These are phyloP conservation scores for Callipepla californica DNA, from an alignment of 2,113 vertebrate genomes.

Conservation along the genomic window DNA sequence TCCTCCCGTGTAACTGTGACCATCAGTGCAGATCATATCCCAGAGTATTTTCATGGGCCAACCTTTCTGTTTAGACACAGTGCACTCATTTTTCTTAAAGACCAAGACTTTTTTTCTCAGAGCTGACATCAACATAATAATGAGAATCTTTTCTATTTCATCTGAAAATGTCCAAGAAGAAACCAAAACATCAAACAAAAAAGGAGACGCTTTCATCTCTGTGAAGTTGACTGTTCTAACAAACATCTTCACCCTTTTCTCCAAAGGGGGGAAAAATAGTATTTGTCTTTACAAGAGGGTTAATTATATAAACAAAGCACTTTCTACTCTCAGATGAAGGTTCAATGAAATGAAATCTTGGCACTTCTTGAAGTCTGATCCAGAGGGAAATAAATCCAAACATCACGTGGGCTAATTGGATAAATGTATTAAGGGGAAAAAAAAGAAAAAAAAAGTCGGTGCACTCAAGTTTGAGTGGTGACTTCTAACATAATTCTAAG, in stretches of 20 bases:
- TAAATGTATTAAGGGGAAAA: background rate
- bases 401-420: background rate
- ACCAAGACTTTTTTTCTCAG: background rate
- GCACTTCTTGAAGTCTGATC: background rate
- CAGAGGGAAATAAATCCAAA: constrained; percentile 5
- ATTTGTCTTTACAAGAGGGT: constrained; percentile 3
- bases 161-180: constrained; percentile 9
- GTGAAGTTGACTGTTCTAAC: constrained; percentile 4
- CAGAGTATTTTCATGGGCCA: background rate
- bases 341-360: background rate
- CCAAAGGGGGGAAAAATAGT: background rate
- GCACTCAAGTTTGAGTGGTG: background rate
- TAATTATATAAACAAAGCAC: constrained; percentile 29
- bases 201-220: constrained; percentile 26
- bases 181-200: constrained; percentile 31
- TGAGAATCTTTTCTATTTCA: background rate
- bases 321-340: background rate
- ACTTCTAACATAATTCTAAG: background rate
- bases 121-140: background rate
- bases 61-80: background rate
- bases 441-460: background rate
- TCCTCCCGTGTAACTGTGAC: background rate
- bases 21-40: background rate
- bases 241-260: background rate
- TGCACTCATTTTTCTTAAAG: background rate